Percentiles rank a stretch among this genome's conserved stretches.
Evolutionary conservation across 2,113 vertebrate genomes (phyloP).

Genomic region (Cephalopholis sonnerati): DNA sequence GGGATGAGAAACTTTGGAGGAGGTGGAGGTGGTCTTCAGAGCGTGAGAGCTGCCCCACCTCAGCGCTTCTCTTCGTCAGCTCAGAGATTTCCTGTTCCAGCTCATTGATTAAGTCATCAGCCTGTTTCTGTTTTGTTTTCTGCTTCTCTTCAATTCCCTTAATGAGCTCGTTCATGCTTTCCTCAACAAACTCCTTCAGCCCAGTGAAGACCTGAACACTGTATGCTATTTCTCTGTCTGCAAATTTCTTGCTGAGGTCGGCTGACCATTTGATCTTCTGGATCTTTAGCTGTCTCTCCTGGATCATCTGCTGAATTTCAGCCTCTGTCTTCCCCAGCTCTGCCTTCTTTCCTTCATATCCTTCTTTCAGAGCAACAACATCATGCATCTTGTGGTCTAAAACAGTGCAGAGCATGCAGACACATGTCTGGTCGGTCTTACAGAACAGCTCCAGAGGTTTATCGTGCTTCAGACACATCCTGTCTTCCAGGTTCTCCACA

Average conservation of each 20-base stretch:
- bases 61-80: background rate
- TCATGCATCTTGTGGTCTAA: conserved; percentile 17
- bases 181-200: background rate
- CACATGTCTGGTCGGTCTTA: conserved; percentile 32
- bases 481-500: conserved; percentile 38
- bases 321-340: background rate
- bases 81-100: conserved; percentile 30
- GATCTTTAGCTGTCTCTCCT: background rate
- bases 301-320: conserved; percentile 10
- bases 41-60: background rate
- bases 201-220: background rate
- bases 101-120: background rate
- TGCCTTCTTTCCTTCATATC: background rate
- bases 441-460: conserved; percentile 53
- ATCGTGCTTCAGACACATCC: conserved; percentile 38
- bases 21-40: conserved; percentile 8
- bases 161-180: background rate
- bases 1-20: background rate
- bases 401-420: conserved; percentile 16
- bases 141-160: background rate
- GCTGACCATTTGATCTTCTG: background rate
- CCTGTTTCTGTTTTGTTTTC: background rate
- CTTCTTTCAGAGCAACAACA: conserved; percentile 4
- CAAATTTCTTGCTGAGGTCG: background rate
- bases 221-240: background rate